Base-by-base conservation (phyloP, 2,888 invertebrate genomes). In the Oxycera nigricornis region DNA sequence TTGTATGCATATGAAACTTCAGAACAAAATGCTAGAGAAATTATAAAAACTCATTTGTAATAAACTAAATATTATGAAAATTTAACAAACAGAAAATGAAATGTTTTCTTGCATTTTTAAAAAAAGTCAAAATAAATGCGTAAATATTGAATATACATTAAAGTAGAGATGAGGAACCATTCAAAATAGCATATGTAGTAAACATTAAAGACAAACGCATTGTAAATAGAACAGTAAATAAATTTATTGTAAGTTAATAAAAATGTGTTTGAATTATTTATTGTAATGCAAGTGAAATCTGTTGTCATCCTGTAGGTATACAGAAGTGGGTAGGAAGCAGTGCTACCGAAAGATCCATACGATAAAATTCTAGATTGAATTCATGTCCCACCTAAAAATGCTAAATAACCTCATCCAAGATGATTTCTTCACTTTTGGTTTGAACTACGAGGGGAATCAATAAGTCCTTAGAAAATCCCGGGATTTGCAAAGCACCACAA, bases 231-330 rank as follows among this genome's bases (percentile, higher is more conserved):
- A 65, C 17, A 30, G 24, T 65, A 65, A 65, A 65, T 65, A 65
- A 65, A 65, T 65, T 65, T 65, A 65, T 65, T 65, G 41, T 65
- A 65, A 65, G 65, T 65, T 65, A 65, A 35, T 62, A 62, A 35
- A 35, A n/a, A 20, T 22, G 35, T 1, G 30, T 62, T 62, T 55
- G 20, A 11, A 6, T 55, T 55, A n/a, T n/a, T n/a, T n/a, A n/a
- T n/a, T n/a, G n/a, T n/a, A n/a, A n/a, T n/a, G n/a, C n/a, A n/a
- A n/a, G n/a, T n/a, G n/a, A n/a, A n/a, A n/a, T n/a, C n/a, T n/a
- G n/a, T n/a, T n/a, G n/a, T n/a, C n/a, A n/a, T n/a, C n/a, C n/a
- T n/a, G n/a, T n/a, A n/a, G n/a, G n/a, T n/a, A n/a, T n/a, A n/a
- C n/a, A n/a, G n/a, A n/a, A n/a, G n/a, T n/a, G n/a, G n/a, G n/a